Base-by-base conservation (phyloP, 2,113 vertebrate genomes). In the Paracyprichromis sp. region DNA sequence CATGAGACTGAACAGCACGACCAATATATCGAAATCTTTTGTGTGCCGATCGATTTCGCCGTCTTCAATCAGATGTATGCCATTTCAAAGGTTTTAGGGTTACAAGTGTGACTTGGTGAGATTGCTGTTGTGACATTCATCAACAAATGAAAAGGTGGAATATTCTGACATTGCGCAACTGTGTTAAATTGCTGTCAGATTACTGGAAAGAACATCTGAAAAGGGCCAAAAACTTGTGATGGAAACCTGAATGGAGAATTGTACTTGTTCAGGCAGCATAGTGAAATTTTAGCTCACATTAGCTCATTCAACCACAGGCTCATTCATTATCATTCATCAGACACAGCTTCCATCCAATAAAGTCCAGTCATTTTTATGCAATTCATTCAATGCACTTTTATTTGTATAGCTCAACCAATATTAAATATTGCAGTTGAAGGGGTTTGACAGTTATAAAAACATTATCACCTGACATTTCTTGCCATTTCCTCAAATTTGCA, bases 91-190 rank as follows among this genome's bases (percentile, higher is more conserved):
- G 71, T 50, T 47, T 78, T 50, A 50, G 9, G 43, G 45, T 78
- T 78, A 31, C 26, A 52, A 47, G 71, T 50, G 26, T 52, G 73
- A 52, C 26, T 31, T 31, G 16, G 73, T 50, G 45, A 50, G 45
- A 34, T n/a, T 78, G 26, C 45, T 78, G 71, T 78, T 78, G 26
- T 78, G 71, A 31, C 43, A 50, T 78, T 50, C 50, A 78, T 76
- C 16, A 47, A 50, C 13, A 76, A 47, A 76, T 29, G 1, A 76
- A 50, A 47, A 47, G 24, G 71, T 47, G 14, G 71, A 47, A 17
- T 47, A 76, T 76, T 76, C 71, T 50, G 71, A 76, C 6, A 47
- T 11, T 47, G 43, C 1, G 2, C 14, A 17, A 19, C 6, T 29
- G 24, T 45, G 71, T 76, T 26, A 76, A 76, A 29, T 10, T 47